Percentiles rank a stretch among this genome's conserved stretches.
phyloP scores from a whole-genome alignment of 2,113 vertebrate genomes.

The Arizona elegans region DNA sequence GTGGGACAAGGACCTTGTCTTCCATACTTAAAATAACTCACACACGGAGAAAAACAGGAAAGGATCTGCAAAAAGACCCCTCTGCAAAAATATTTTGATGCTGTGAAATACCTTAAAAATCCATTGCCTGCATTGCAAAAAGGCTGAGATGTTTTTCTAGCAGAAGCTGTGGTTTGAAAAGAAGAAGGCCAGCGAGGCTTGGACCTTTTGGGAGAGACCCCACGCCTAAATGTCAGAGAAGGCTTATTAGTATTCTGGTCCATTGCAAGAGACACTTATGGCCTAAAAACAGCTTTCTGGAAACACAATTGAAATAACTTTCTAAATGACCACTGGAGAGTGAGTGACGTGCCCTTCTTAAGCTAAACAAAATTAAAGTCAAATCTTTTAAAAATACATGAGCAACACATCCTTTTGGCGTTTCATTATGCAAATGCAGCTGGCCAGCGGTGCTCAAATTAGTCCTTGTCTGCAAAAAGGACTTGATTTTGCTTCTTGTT shows the following conservation, averaged over 20 bases:
- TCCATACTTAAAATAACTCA: accelerated
- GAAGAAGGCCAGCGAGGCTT: accelerated
- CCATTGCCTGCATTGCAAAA: accelerated
- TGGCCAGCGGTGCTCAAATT: constrained; percentile 53
- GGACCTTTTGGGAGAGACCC: not conserved
- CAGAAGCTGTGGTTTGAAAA: accelerated
- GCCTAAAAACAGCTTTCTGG: constrained; percentile 64
- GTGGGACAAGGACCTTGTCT: not conserved
- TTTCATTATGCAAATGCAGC: constrained; percentile 70
- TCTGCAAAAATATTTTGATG: accelerated
- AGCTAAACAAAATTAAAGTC: constrained; percentile 70
- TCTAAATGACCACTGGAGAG: constrained; percentile 62
- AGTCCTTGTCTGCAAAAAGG: constrained; percentile 50
- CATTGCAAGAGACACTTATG: constrained; percentile 61
- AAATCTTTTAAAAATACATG: constrained; percentile 74
- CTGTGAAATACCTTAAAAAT: not conserved
- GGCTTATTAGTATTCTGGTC: constrained; percentile 63
- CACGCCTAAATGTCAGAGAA: accelerated
- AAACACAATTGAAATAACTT: constrained; percentile 69
- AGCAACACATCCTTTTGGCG: constrained; percentile 62
- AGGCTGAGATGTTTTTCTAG: accelerated
- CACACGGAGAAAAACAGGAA: accelerated
- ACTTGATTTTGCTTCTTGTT: constrained; percentile 44
- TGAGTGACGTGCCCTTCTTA: constrained; percentile 76
- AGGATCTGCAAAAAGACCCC: not conserved